phyloP scores from a whole-genome alignment of 1,140 invertebrate species.

The Bombus difficillimus region DNA sequence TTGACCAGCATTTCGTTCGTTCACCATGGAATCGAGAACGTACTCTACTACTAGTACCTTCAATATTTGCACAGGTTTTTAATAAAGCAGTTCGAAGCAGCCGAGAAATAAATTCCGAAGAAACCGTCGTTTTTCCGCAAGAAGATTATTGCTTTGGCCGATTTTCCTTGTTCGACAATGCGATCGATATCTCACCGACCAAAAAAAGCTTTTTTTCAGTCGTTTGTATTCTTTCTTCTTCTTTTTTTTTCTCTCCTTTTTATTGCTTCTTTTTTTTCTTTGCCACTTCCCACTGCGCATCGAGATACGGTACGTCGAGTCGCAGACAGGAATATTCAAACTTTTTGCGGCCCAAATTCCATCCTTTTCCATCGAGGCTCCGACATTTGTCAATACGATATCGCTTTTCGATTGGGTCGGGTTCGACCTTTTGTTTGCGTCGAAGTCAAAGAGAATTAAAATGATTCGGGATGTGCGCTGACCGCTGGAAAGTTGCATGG shows the following conservation, averaged over 20 bases:
- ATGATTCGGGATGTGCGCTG: background rate
- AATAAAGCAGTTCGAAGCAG: constrained; percentile 18
- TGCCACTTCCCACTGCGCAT: background rate
- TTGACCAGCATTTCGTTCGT: background rate
- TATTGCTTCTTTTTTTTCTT: background rate
- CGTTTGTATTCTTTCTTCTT: background rate
- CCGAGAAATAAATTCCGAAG: background rate
- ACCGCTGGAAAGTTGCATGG: background rate
- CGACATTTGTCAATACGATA: constrained; percentile 1
- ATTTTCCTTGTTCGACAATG: background rate
- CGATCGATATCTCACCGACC: background rate
- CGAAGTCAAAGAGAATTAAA: constrained; percentile 8
- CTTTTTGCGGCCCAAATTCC: background rate
- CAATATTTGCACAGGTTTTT: constrained; percentile 10
- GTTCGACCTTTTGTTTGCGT: background rate
- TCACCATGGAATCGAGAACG: background rate
- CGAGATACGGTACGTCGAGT: background rate
- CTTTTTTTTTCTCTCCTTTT: background rate
- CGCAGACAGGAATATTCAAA: background rate
- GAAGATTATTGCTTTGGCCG: background rate
- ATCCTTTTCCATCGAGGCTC: background rate
- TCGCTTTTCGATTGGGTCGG: background rate
- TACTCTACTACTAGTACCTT: background rate
- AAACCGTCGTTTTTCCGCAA: background rate
- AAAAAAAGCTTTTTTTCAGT: background rate